These are phyloP conservation scores for Drosophila ercepeae DNA, from an alignment of 1,140 invertebrate genomes.

Conservation along the genomic window DNA sequence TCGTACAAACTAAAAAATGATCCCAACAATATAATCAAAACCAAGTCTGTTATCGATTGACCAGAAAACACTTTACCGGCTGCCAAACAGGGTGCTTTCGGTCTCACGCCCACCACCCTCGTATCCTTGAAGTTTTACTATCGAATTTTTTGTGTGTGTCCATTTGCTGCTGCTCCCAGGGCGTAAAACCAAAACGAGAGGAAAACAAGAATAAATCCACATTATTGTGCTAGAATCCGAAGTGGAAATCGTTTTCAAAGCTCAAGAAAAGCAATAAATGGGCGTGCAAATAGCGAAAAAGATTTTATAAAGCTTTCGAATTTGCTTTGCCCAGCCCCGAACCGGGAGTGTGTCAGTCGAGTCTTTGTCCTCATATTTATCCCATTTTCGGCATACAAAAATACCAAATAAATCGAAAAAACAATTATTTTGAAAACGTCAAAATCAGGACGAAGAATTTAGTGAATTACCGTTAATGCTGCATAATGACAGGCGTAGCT, in stretches of 20 bases:
- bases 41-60: conserved; percentile 45
- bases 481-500: conserved; percentile 55
- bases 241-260: neutral
- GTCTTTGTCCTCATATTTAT: conserved; percentile 17
- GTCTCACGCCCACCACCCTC: conserved; percentile 23
- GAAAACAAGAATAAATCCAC: neutral
- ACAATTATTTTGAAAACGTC: neutral
- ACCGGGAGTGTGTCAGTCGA: conserved; percentile 26
- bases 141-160: conserved; percentile 61
- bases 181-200: conserved; percentile 23
- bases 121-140: conserved; percentile 67
- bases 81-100: conserved; percentile 37
- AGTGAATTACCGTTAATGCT: conserved; percentile 19
- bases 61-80: conserved; percentile 36
- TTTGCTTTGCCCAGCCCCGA: conserved; percentile 8
- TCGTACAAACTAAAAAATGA: too few species aligned
- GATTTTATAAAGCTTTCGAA: neutral
- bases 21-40: too few species aligned
- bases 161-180: conserved; percentile 37
- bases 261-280: neutral
- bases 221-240: neutral
- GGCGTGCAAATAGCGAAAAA: conserved; percentile 8
- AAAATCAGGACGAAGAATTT: conserved; percentile 13
- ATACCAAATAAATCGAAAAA: neutral
- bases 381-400: conserved; percentile 2